These are phyloP conservation scores for Mycetomoellerius zeteki DNA, from an alignment of 1,140 invertebrate species.

Conservation along the genomic window DNA sequence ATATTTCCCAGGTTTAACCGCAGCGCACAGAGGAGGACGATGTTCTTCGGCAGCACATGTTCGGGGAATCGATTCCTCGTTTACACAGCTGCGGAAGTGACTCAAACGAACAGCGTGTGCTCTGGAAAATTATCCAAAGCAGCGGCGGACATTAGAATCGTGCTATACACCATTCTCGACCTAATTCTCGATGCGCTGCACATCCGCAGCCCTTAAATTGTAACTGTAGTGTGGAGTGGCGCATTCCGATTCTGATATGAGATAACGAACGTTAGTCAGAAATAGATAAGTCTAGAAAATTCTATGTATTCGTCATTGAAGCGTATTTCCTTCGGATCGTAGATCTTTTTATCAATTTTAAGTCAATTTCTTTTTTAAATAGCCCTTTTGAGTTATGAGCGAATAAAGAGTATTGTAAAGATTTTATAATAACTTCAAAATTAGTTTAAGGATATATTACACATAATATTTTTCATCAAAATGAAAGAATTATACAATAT, in stretches of 20 bases:
- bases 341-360: not conserved
- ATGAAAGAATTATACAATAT: too few species aligned
- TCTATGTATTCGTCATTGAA: too few species aligned
- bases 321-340: not conserved
- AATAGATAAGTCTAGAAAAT: slow-evolving; percentile 32
- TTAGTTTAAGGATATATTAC: too few species aligned
- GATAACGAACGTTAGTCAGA: slow-evolving; percentile 29
- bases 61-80: slow-evolving; percentile 49
- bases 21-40: slow-evolving; percentile 14
- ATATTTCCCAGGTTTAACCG: slow-evolving; percentile 15
- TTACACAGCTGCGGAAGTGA: slow-evolving; percentile 61
- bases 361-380: not conserved
- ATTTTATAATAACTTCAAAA: too few species aligned
- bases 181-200: slow-evolving; percentile 38
- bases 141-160: slow-evolving; percentile 35
- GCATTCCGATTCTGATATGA: slow-evolving; percentile 31
- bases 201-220: slow-evolving; percentile 55
- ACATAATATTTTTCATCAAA: too few species aligned
- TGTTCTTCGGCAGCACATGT: slow-evolving; percentile 20
- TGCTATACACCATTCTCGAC: slow-evolving; percentile 51
- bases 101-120: slow-evolving; percentile 47
- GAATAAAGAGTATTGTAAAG: not conserved
- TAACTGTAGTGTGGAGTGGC: slow-evolving; percentile 9
- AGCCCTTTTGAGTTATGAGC: not conserved
- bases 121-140: slow-evolving; percentile 59